Evolutionary conservation across 2,888 invertebrate species (phyloP).

Genomic region (Andrena chrysosceles): DNA sequence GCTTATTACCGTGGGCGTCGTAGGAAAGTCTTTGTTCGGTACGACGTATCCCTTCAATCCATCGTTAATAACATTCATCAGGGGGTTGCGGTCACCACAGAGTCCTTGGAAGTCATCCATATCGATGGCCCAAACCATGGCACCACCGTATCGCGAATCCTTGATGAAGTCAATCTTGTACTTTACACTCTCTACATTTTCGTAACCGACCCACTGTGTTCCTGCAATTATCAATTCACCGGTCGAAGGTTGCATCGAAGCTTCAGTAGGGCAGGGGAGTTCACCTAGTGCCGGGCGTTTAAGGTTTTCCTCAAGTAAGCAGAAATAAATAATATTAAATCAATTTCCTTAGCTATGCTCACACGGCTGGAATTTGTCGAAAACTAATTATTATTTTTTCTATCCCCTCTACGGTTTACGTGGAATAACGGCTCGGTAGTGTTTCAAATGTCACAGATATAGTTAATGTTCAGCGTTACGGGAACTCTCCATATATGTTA

Average conservation of each 20-base stretch:
- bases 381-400: no score
- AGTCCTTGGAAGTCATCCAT: constrained; percentile 96
- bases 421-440: no score
- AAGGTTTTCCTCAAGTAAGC: no score
- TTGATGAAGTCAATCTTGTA: constrained; percentile 97
- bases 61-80: constrained; percentile 90
- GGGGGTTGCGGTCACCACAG: constrained; percentile 91
- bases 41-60: constrained; percentile 88
- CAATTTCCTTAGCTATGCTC: no score
- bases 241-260: neutral
- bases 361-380: no score
- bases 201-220: constrained; percentile 96
- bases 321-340: no score
- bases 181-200: constrained; percentile 92
- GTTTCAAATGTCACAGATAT: no score
- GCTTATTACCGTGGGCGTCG: constrained; percentile 87
- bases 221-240: constrained; percentile 77
- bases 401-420: no score
- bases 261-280: no score
- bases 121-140: constrained; percentile 97
- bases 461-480: no score
- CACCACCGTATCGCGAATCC: constrained; percentile 92
- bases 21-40: constrained; percentile 87
- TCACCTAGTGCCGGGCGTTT: no score
- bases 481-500: no score